Conservation (phyloP, 2,113 vertebrate species). For the Lutjanus erythropterus region DNA sequence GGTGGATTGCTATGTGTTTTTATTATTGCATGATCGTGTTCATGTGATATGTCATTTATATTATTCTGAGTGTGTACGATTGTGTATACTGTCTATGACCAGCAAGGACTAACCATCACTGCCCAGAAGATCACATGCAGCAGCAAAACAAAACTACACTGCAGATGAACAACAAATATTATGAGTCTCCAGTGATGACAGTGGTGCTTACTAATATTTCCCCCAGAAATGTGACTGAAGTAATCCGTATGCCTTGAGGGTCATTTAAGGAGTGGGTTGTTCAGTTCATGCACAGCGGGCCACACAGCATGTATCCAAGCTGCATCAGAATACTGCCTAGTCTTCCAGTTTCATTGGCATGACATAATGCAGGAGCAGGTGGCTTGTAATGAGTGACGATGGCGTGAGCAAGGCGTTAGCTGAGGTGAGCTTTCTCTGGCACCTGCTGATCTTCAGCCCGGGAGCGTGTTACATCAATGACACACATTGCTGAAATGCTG, state of each 20-base stretch:
- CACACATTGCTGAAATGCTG: neutral
- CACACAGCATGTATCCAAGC: conserved; percentile 27
- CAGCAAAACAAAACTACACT: neutral
- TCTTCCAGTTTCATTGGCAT: conserved; percentile 37
- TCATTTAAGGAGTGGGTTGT: conserved; percentile 31
- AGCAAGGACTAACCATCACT: conserved; percentile 1
- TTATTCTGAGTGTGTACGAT: neutral
- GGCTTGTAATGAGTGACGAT: conserved; percentile 50
- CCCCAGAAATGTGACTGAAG: conserved; percentile 42
- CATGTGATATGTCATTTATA: neutral
- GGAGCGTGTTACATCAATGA: neutral
- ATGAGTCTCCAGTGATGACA: conserved; percentile 12
- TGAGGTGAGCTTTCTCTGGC: conserved; percentile 37
- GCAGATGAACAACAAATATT: conserved; percentile 18
- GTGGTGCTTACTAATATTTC: conserved; percentile 40
- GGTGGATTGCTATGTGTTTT: conserved; percentile 5
- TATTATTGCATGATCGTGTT: conserved; percentile 4
- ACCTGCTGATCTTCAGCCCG: conserved; percentile 39
- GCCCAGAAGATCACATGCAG: conserved; percentile 8
- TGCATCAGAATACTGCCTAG: conserved; percentile 28
- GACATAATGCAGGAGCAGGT: conserved; percentile 58
- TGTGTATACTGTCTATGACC: neutral
- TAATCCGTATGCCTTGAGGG: conserved; percentile 25
- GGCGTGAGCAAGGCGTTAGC: conserved; percentile 23
- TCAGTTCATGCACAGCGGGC: conserved; percentile 34